Base-by-base conservation (phyloP, 1,140 invertebrate species). In the Phymastichus coffea region DNA sequence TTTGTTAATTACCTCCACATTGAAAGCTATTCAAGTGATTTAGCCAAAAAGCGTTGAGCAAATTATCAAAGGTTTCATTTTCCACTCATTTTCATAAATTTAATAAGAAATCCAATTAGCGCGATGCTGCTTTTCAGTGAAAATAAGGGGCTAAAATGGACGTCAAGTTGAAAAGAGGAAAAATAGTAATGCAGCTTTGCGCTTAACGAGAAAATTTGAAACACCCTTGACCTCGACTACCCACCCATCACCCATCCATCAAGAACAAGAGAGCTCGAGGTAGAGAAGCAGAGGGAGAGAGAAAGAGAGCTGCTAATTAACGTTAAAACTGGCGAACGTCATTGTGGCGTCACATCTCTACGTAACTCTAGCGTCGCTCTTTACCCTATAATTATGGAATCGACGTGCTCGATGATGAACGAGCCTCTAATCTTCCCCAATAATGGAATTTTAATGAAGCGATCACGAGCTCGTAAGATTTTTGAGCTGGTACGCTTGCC, bases 381-480 rank as follows among this genome's bases (percentile, higher is more conserved):
- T 17, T 22, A 25, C 41, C 37, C 25, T 17, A 3, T 23, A 44
- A 54, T 54, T 44, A 54, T 23, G 19, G 22, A 33, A 54, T 54
- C 19, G 26, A 44, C 26, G 28, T 30, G 17, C n/a, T 44, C 10
- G 26, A 46, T 37, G 28, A 43, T 43, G 38, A 54, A 43, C 26
- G 28, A 20, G 33, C 23, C 20, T 40, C 9, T 40, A 33, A 54
- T 54, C 9, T 44, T 12, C 41, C n/a, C 7, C 23, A n/a, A 44
- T 55, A 46, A 55, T 55, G 20, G 20, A 55, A 55, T 33, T 44
- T 55, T 35, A 46, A 33, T 43, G 17, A 54, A 26, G 17, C 4
- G 1, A n/a, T n/a, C n/a, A n/a, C n/a, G n/a, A n/a, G n/a, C n/a
- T n/a, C n/a, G n/a, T n/a, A 33, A 25, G 22, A 44, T 22, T 44